Evolutionary conservation across 2,797 vertebrate genomes (phyloP), one percentile per base, ranked within the genome.

Genomic region (Hemibagrus guttatus): DNA sequence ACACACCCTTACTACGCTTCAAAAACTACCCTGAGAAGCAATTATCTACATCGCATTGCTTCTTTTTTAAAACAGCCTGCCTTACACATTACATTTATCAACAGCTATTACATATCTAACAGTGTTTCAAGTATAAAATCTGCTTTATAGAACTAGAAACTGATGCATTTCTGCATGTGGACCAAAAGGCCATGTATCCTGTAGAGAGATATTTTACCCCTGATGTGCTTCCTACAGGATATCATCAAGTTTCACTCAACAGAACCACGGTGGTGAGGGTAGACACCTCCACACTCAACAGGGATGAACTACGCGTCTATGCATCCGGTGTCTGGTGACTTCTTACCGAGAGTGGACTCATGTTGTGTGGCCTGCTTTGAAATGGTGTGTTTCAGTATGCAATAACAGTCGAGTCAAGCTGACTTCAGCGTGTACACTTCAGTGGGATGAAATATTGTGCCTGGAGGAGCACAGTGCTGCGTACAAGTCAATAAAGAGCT

Each of bases 401-500:
- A 72, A 17, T 72, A n/a, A n/a, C 1, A n/a, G 54, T 59, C 66
- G 31, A 59, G 66, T 39, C 63, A 8, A 69, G 81, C 31, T 31
- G 82, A 58, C 49, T 84, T 72, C 11, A 21, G 52, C 9, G 52
- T 11, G 52, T 58, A 58, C 21, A 17, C 52, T n/a, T 58, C 54
- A 4, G 14, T 6, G 54, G 68, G 82, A 71, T 59, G 82, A 72
- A 84, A 84, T 72, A 72, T n/a, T 72, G 68, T 58, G 82, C 68
- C 82, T 84, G 0, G 54, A 84, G 82, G 68, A 84, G 59, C 68
- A 31, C n/a, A 42, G 64, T 21, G 66, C 26, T 71, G 63, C 5
- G 28, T 39, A 54, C 66, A 19, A 84, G 82, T 84, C 82, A 59
- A 84, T 84, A 84, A 72, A 68, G 68, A 11, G 54, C 82, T 84